Conservation (phyloP, 2,113 vertebrate genomes). For the Podiceps cristatus region DNA sequence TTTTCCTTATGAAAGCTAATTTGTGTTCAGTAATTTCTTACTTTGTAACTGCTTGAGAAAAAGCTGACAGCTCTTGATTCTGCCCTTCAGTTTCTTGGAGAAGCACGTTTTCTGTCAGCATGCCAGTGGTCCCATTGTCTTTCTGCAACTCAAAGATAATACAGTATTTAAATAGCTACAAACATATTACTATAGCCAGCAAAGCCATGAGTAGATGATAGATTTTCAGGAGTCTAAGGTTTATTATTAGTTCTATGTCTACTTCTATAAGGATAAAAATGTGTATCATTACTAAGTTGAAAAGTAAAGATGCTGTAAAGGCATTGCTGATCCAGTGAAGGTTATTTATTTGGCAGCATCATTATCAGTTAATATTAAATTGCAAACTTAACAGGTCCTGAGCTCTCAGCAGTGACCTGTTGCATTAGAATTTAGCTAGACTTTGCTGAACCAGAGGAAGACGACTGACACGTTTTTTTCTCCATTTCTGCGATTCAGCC, state of each 20-base stretch:
- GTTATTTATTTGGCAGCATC: neutral
- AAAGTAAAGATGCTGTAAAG: neutral
- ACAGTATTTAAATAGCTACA: slow-evolving; percentile 26
- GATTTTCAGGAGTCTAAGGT: neutral
- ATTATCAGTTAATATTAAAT: neutral
- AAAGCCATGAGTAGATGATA: neutral
- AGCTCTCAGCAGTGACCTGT: neutral
- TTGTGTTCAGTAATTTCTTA: slow-evolving; percentile 75
- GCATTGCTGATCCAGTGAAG: neutral
- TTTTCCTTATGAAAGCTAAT: neutral
- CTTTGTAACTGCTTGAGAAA: slow-evolving; percentile 89
- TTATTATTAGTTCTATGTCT: neutral
- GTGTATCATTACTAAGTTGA: neutral
- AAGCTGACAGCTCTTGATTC: slow-evolving; percentile 89
- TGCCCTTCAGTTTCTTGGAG: slow-evolving; percentile 85
- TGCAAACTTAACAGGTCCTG: neutral
- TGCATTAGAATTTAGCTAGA: neutral
- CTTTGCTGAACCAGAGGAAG: neutral
- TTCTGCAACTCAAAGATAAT: slow-evolving; percentile 76
- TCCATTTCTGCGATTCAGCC: neutral
- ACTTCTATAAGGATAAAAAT: neutral
- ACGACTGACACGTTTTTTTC: neutral
- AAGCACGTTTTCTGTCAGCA: slow-evolving; percentile 75
- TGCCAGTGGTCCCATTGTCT: slow-evolving; percentile 84
- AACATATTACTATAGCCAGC: neutral